A percentile compares a stretch with the other conserved stretches of the same genome.
Conservation (phyloP, 2,888 invertebrate species). For the Pseudanteris insignis region DNA sequence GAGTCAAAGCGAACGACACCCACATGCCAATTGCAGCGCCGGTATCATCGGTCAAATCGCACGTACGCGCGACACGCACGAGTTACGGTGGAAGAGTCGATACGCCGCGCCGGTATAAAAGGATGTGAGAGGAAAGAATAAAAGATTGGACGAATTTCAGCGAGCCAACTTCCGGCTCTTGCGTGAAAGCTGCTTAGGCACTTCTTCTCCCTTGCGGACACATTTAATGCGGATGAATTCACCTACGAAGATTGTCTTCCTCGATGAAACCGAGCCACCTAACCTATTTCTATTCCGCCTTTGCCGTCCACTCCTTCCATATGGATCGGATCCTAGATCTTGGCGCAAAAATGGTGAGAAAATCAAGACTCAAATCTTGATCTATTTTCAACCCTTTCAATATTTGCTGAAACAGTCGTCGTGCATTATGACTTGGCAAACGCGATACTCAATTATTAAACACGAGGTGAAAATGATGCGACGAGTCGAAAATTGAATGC, state of each 20-base stretch:
- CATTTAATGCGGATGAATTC: slow-evolving; percentile 39
- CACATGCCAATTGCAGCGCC: too few species aligned
- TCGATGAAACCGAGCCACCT: slow-evolving; percentile 14
- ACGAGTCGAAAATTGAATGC: background rate
- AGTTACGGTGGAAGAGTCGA: slow-evolving; percentile 36
- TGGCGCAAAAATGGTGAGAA: slow-evolving; percentile 17
- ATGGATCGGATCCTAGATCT: slow-evolving; percentile 21
- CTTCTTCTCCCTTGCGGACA: slow-evolving; percentile 32
- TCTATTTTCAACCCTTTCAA: too few species aligned
- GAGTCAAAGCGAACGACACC: background rate
- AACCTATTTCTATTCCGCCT: slow-evolving; percentile 15
- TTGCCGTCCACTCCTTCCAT: slow-evolving; percentile 10
- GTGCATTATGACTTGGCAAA: too few species aligned
- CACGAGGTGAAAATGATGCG: too few species aligned
- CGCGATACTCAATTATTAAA: too few species aligned
- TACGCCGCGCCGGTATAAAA: slow-evolving; percentile 36
- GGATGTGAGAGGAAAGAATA: slow-evolving; percentile 35
- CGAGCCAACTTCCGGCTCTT: slow-evolving; percentile 50
- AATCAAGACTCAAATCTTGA: too few species aligned
- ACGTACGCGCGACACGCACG: slow-evolving; percentile 43
- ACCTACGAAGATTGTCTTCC: slow-evolving; percentile 36
- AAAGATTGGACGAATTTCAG: slow-evolving; percentile 44
- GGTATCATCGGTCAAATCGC: slow-evolving; percentile 13
- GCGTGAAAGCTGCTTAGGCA: slow-evolving; percentile 48
- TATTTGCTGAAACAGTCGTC: too few species aligned